Evolutionary conservation across 2,113 vertebrate species (phyloP), one percentile per base, ranked within the genome.

Genomic region (Salvator merianae): DNA sequence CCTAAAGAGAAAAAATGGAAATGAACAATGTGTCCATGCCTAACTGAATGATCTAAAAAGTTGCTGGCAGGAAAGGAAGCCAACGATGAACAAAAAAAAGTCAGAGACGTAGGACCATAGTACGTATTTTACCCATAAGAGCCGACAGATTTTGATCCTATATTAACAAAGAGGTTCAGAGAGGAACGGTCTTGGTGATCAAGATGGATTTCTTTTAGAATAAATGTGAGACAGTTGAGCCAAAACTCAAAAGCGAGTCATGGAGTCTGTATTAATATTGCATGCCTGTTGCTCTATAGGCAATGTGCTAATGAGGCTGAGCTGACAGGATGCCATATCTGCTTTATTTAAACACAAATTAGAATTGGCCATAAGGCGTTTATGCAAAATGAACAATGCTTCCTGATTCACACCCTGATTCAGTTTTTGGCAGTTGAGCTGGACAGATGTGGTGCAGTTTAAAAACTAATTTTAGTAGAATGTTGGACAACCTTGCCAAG

Each of bases 361-460:
- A 79, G 82, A 90, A 90, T 88, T 89, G 93, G 90, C 91, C 89
- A 86, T 73, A 87, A 89, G 86, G 77, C 81, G 88, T 90, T 91
- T 93, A 92, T 94, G 90, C 86, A 94, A 94, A 95, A 89, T 73
- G 86, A 80, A 40, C 72, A n/a, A 47, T 63, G 83, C 24, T 72
- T 84, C 82, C 81, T 53, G 74, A 38, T 65, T 53, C 34, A 4
- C 5, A 55, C 12, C 2, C 7, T 3, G 4, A 14, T 2, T 7
- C 4, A 26, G 12, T 87, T 88, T 92, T 86, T 92, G 79, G 87
- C 85, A 89, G 32, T 7, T 65, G 79, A 69, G 63, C 89, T 88
- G 77, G 82, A 88, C 86, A 85, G 79, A 93, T 85, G 74, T 77
- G 81, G 89, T 79, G 18, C 75, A 90, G 81, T 92, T 87, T 87